phyloP scores from a whole-genome alignment of 2,797 vertebrate genomes.

The Pagetopsis macropterus region DNA sequence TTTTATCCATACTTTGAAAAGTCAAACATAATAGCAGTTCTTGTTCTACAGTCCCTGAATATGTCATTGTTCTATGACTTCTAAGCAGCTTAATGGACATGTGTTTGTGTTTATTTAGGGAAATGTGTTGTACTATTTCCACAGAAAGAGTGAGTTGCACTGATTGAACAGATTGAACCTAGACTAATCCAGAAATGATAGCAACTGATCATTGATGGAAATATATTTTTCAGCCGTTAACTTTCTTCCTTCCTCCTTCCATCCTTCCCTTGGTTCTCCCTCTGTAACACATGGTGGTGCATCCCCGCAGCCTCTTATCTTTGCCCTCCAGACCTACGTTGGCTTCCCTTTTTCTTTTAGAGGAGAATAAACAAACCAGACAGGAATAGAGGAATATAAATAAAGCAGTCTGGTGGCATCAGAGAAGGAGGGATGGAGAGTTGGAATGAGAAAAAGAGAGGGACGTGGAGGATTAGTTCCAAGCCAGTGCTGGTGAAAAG shows the following conservation, averaged over 20 bases:
- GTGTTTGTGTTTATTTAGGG: not conserved
- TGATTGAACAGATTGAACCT: not conserved
- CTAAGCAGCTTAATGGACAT: not conserved
- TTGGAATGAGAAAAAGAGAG: slow-evolving; percentile 41
- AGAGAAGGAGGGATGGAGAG: slow-evolving; percentile 48
- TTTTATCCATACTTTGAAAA: too few relatives aligned
- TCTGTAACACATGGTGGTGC: slow-evolving; percentile 15
- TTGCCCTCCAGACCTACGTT: slow-evolving; percentile 72
- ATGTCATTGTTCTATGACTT: not conserved
- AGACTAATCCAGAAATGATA: not conserved
- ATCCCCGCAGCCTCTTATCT: slow-evolving; percentile 63
- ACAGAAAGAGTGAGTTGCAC: not conserved
- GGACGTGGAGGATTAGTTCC: slow-evolving; percentile 66
- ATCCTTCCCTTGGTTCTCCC: slow-evolving; percentile 24
- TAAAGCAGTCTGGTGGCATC: slow-evolving; percentile 63
- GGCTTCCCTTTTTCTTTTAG: slow-evolving; percentile 63
- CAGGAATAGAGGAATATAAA: slow-evolving; percentile 54
- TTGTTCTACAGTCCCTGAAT: not conserved
- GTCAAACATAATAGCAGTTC: too few relatives aligned
- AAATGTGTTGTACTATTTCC: not conserved
- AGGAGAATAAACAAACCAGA: slow-evolving; percentile 64
- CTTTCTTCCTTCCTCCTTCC: not conserved
- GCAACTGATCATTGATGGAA: not conserved
- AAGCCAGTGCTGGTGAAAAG: slow-evolving; percentile 74
- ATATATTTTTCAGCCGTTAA: not conserved